These are phyloP conservation scores for Megathymus violae DNA, from an alignment of 1,140 invertebrate species.

Conservation along the genomic window DNA sequence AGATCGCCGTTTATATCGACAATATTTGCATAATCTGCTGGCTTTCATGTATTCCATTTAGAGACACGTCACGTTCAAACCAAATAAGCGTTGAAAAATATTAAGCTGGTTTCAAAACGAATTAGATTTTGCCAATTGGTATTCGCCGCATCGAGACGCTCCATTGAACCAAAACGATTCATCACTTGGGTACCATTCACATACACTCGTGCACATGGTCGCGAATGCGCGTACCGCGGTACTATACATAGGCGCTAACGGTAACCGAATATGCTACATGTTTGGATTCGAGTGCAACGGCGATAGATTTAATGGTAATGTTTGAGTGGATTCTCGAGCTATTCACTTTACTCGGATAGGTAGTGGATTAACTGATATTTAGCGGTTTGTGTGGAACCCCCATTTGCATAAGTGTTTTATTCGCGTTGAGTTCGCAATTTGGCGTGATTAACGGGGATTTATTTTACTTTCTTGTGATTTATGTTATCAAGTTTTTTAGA, in stretches of 20 bases:
- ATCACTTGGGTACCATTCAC: conserved; percentile 48
- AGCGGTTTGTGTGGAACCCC: conserved; percentile 24
- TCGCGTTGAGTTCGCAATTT: conserved; percentile 33
- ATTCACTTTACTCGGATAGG: conserved; percentile 30
- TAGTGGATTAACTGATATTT: conserved; percentile 29
- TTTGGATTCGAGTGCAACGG: conserved; percentile 60
- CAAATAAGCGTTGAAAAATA: conserved; percentile 42
- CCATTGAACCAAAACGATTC: conserved; percentile 53
- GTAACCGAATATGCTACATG: conserved; percentile 59
- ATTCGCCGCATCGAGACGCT: conserved; percentile 50
- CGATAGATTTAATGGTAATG: conserved; percentile 56
- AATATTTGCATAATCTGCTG: conserved; percentile 45
- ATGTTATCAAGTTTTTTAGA: conserved; percentile 30
- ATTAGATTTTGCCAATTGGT: conserved; percentile 46
- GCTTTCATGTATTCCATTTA: conserved; percentile 32
- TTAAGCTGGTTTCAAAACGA: conserved; percentile 47
- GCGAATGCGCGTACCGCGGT: conserved; percentile 38
- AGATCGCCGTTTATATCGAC: conserved; percentile 38
- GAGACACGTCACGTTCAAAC: conserved; percentile 38
- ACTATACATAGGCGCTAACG: conserved; percentile 40
- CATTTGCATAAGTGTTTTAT: conserved; percentile 37
- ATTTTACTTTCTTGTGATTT: conserved; percentile 27
- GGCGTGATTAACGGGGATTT: conserved; percentile 32
- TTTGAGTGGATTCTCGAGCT: conserved; percentile 39
- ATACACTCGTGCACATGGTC: conserved; percentile 20